Evolutionary conservation across 2,888 invertebrate species (phyloP).

Genomic region (Gymnoscelis rufifasciata): DNA sequence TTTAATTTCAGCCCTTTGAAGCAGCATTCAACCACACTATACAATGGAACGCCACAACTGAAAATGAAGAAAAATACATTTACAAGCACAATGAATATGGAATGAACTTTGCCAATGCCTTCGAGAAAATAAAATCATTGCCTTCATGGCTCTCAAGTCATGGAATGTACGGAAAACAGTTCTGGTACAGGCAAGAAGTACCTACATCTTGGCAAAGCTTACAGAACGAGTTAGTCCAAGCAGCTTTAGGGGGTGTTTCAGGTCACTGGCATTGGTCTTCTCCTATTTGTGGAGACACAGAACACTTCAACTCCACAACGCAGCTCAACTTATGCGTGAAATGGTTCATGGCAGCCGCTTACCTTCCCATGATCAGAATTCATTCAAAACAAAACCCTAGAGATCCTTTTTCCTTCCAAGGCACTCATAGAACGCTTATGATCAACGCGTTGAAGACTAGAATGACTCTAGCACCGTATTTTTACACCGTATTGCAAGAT

Average conservation of each 20-base stretch:
- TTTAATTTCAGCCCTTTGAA: constrained; percentile 54
- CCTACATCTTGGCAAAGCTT: constrained; percentile 80
- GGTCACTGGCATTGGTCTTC: constrained; percentile 72
- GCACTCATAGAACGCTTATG: constrained; percentile 59
- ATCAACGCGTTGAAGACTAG: constrained; percentile 65
- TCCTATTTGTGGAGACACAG: constrained; percentile 79
- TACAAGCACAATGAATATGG: constrained; percentile 80
- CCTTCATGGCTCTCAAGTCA: constrained; percentile 51
- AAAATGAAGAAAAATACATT: constrained; percentile 50
- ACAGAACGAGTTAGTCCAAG: constrained; percentile 65
- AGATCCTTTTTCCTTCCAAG: constrained; percentile 68
- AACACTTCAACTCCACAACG: constrained; percentile 48
- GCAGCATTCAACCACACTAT: constrained; percentile 67
- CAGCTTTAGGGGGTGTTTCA: constrained; percentile 70
- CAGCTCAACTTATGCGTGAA: constrained; percentile 79
- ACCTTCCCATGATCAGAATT: constrained; percentile 80
- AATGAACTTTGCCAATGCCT: constrained; percentile 54
- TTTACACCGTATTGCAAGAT: constrained; percentile 72
- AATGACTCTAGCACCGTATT: constrained; percentile 78
- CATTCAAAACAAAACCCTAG: constrained; percentile 58
- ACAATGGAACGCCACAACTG: constrained; percentile 66
- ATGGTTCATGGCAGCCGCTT: constrained; percentile 84
- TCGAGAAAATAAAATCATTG: constrained; percentile 38
- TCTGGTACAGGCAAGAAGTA: constrained; percentile 72
- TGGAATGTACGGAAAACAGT: constrained; percentile 50